These are phyloP conservation scores for Nanorana parkeri DNA, from an alignment of 2,113 vertebrate genomes.

Conservation along the genomic window DNA sequence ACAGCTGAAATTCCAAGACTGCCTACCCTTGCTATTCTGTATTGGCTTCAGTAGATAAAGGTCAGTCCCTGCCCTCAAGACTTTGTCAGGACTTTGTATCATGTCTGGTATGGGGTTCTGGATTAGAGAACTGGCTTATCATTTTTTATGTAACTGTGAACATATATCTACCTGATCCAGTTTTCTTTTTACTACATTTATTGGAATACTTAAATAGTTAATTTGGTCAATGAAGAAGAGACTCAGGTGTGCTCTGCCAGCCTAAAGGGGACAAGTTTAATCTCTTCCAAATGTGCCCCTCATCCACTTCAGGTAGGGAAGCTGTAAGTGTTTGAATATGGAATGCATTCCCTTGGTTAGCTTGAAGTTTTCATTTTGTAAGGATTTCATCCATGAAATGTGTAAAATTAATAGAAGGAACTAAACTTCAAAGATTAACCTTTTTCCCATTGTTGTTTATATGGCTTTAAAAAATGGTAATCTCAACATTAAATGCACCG, in stretches of 20 bases:
- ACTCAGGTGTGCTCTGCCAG: neutral
- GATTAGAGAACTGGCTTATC: too few relatives aligned
- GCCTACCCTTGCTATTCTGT: too few relatives aligned
- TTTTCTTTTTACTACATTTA: too few relatives aligned
- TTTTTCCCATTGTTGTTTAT: slow-evolving; percentile 53
- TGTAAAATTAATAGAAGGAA: slow-evolving; percentile 47
- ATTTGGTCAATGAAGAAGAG: too few relatives aligned
- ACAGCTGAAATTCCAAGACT: too few relatives aligned
- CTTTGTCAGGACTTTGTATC: too few relatives aligned
- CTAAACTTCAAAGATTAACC: slow-evolving; percentile 48
- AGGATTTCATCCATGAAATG: slow-evolving; percentile 42
- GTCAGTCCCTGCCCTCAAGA: too few relatives aligned
- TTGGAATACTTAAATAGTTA: too few relatives aligned
- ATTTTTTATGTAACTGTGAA: too few relatives aligned
- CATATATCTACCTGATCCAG: too few relatives aligned
- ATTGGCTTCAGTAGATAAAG: too few relatives aligned
- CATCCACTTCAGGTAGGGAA: neutral
- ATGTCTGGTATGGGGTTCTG: too few relatives aligned
- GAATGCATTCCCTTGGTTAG: slow-evolving; percentile 25
- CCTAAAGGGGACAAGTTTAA: slow-evolving; percentile 10
- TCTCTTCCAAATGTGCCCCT: neutral
- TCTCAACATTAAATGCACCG: slow-evolving; percentile 58
- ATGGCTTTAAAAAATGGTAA: slow-evolving; percentile 58
- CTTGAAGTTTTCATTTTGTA: slow-evolving; percentile 42
- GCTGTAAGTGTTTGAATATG: slow-evolving; percentile 5